These are phyloP conservation scores for Melanocharis versteri DNA, from an alignment of 2,113 vertebrate species.

Conservation along the genomic window DNA sequence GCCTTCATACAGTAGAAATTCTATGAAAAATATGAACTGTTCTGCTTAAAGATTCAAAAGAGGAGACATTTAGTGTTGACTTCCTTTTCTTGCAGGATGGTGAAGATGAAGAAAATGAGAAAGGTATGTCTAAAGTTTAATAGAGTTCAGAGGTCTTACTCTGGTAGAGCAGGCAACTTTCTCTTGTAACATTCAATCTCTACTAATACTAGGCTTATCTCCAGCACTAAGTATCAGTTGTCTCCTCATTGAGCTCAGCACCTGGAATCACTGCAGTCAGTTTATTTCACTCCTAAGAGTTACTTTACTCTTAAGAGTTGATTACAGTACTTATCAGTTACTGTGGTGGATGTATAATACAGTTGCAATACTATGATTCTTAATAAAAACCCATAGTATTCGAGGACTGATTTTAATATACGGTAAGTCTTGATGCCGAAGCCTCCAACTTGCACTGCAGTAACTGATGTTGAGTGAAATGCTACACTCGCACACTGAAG, in stretches of 20 bases:
- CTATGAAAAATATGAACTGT: neutral
- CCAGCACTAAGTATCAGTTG: conserved; percentile 36
- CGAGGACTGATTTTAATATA: conserved; percentile 21
- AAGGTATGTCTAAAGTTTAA: conserved; percentile 87
- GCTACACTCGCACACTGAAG: neutral
- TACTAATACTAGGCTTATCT: conserved; percentile 61
- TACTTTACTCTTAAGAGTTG: conserved; percentile 59
- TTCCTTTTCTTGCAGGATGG: conserved; percentile 81
- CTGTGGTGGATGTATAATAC: conserved; percentile 51
- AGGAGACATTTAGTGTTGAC: conserved; percentile 64
- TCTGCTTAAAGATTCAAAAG: neutral
- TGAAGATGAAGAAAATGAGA: conserved; percentile 91
- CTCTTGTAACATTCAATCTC: conserved; percentile 48
- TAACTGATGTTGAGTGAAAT: conserved; percentile 56
- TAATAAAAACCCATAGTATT: conserved; percentile 52
- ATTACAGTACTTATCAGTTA: conserved; percentile 65
- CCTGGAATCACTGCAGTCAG: conserved; percentile 47
- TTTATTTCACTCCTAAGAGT: conserved; percentile 65
- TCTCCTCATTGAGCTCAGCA: conserved; percentile 52
- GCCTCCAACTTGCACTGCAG: conserved; percentile 65
- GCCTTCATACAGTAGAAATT: neutral
- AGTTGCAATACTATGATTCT: conserved; percentile 29
- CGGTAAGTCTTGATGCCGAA: conserved; percentile 66
- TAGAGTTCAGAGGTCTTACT: conserved; percentile 56
- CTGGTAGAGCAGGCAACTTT: conserved; percentile 52